Conservation (phyloP, 2,113 vertebrate genomes). For the Gopherus flavomarginatus region DNA sequence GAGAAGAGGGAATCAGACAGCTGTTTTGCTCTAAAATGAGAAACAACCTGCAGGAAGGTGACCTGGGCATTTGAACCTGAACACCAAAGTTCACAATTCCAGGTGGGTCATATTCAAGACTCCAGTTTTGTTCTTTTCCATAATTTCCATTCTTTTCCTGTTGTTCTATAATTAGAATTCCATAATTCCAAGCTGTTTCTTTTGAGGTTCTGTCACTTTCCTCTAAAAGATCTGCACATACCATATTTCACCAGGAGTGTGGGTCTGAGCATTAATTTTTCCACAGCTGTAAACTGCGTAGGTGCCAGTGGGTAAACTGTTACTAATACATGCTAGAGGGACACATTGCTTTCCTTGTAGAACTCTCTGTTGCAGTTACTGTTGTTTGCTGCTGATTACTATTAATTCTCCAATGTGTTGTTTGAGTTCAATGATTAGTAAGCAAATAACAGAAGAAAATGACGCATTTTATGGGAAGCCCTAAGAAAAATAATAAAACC, state of each 20-base stretch:
- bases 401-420: constrained; percentile 50
- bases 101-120: background rate
- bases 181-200: background rate
- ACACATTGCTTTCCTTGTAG: background rate
- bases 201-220: background rate
- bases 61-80: background rate
- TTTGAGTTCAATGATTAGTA: constrained; percentile 54
- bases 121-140: background rate
- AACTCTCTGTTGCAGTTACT: background rate
- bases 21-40: background rate
- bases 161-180: background rate
- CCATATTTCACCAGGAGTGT: background rate
- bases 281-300: background rate
- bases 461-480: constrained; percentile 8
- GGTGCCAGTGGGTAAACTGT: background rate
- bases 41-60: background rate
- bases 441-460: constrained; percentile 59
- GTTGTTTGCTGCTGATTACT: constrained; percentile 58
- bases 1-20: background rate
- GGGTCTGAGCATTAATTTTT: background rate
- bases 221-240: background rate
- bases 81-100: background rate
- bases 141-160: background rate
- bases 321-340: background rate
- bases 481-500: constrained; percentile 44